Conservation (phyloP, 2,797 vertebrate species). For the Cuculus canorus region DNA sequence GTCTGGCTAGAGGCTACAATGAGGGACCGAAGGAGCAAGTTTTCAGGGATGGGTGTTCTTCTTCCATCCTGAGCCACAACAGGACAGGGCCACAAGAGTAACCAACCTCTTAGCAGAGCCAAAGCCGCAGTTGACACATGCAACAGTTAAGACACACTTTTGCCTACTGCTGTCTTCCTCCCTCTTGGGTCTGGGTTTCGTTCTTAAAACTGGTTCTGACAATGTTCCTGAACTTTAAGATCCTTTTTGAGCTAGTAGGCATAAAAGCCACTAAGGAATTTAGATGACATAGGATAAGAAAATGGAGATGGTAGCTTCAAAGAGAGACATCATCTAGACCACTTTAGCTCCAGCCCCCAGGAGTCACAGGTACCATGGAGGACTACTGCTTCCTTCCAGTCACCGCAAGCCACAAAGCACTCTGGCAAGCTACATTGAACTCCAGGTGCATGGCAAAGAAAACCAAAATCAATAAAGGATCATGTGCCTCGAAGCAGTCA, state of each 20-base stretch:
- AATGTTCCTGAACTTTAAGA: background rate
- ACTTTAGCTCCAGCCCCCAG: background rate
- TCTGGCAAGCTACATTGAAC: background rate
- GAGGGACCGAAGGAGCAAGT: background rate
- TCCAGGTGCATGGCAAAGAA: background rate
- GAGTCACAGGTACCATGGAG: background rate
- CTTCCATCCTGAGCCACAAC: background rate
- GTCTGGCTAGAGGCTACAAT: background rate
- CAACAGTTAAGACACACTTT: background rate
- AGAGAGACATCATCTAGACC: background rate
- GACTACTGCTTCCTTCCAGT: background rate
- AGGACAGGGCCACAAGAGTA: background rate
- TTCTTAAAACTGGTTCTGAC: background rate
- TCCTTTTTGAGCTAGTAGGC: background rate
- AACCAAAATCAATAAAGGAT: background rate
- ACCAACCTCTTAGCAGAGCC: background rate
- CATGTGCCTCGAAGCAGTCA: accelerated
- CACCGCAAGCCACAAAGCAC: background rate
- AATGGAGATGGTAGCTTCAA: background rate
- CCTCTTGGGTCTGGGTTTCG: background rate
- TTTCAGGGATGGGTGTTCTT: background rate
- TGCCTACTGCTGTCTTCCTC: background rate
- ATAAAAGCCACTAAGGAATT: background rate
- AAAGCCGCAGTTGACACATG: background rate
- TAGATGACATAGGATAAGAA: background rate